Evolutionary conservation across 2,113 vertebrate genomes (phyloP).

Genomic region (Rattus rattus): DNA sequence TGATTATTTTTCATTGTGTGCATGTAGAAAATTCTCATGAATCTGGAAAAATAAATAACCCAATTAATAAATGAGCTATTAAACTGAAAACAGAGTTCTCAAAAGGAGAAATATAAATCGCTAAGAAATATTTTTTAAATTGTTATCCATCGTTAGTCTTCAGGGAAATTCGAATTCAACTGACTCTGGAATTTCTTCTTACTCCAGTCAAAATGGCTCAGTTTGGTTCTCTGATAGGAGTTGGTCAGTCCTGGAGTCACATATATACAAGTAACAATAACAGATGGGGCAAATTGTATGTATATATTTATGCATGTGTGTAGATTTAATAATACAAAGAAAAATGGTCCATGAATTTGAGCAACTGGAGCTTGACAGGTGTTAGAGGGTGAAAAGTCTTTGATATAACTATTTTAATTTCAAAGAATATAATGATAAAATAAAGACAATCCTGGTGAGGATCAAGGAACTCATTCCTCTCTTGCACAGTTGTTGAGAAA

Average conservation of each 20-base stretch:
- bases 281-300: neutral
- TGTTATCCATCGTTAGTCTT: too few relatives aligned
- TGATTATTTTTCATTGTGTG: neutral
- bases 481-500: neutral
- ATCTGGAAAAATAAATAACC: neutral
- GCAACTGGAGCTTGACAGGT: neutral
- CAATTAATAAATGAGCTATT: neutral
- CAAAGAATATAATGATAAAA: neutral
- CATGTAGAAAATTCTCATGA: neutral
- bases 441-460: neutral
- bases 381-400: neutral
- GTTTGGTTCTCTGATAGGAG: neutral
- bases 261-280: neutral
- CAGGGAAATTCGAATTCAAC: too few relatives aligned
- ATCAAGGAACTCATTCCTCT: neutral
- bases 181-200: neutral
- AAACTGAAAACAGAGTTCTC: neutral
- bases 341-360: neutral
- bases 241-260: neutral
- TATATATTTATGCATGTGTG: neutral
- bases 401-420: neutral
- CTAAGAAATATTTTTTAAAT: neutral
- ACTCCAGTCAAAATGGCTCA: neutral
- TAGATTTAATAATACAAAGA: neutral
- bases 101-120: neutral